phyloP scores from a whole-genome alignment of 2,888 invertebrate species.

The Muschampia plurimacula region DNA sequence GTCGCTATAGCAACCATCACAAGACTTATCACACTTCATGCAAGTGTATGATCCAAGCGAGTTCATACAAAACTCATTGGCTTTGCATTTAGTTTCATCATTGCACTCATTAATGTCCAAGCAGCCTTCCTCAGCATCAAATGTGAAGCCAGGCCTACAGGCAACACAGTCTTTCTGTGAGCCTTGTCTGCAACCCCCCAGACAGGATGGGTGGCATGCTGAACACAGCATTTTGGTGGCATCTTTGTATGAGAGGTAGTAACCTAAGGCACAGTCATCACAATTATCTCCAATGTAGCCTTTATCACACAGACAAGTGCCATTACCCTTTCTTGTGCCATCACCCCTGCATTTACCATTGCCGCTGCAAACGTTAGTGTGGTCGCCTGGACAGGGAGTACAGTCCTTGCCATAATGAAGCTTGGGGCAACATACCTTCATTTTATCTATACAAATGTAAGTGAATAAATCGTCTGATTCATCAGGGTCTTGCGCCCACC shows the following conservation, averaged over 20 bases:
- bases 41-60: slow-evolving; percentile 94
- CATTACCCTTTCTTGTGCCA: slow-evolving; percentile 97
- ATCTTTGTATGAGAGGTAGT: slow-evolving; percentile 91
- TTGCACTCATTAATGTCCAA: slow-evolving; percentile 94
- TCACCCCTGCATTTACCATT: slow-evolving; percentile 93
- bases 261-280: slow-evolving; percentile 90
- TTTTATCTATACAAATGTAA: slow-evolving; percentile 92
- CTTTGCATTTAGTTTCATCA: slow-evolving; percentile 80
- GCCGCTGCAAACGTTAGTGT: slow-evolving; percentile 90
- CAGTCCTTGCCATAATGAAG: slow-evolving; percentile 94
- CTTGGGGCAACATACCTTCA: slow-evolving; percentile 93
- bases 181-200: slow-evolving; percentile 90
- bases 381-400: slow-evolving; percentile 90
- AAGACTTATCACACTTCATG: slow-evolving; percentile 93
- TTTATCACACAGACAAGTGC: slow-evolving; percentile 93
- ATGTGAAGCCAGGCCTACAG: slow-evolving; percentile 89
- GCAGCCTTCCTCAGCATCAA: slow-evolving; percentile 91
- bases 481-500: slow-evolving; percentile 90
- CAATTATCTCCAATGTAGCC: slow-evolving; percentile 94
- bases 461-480: slow-evolving; percentile 69
- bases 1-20: slow-evolving; percentile 93
- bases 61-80: slow-evolving; percentile 95
- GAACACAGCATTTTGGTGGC: slow-evolving; percentile 91
- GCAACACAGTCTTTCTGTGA: slow-evolving; percentile 88
- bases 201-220: slow-evolving; percentile 92